A percentile compares a stretch with the other conserved stretches of the same genome.
Conservation (phyloP, 2,113 vertebrate genomes). For the Arvicanthis niloticus region DNA sequence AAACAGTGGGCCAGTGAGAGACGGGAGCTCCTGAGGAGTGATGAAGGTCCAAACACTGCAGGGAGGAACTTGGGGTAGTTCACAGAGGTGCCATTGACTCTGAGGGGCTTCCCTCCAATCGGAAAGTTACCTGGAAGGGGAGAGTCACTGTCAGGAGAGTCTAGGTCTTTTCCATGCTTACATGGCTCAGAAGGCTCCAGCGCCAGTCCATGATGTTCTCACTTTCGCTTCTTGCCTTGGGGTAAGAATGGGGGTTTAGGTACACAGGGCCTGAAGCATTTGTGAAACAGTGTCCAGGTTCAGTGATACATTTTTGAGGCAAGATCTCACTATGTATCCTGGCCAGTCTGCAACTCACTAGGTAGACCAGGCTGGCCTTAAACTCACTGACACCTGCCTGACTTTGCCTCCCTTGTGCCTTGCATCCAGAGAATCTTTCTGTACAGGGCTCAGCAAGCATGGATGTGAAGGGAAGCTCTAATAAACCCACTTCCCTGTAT, state of each 20-base stretch:
- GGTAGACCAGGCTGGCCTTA: not conserved
- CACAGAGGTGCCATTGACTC: not conserved
- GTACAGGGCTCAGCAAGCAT: not conserved
- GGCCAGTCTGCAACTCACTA: not conserved
- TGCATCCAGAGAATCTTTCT: not conserved
- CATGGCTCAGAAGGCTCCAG: not conserved
- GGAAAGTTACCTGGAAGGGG: not conserved
- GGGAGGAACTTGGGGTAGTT: not conserved
- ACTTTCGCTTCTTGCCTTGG: not conserved
- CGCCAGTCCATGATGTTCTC: not conserved
- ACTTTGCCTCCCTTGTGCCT: not conserved
- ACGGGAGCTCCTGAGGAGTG: not conserved
- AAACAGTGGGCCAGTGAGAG: not conserved
- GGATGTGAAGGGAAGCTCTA: not conserved
- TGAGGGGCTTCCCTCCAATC: not conserved
- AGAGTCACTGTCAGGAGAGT: not conserved
- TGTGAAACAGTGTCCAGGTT: not conserved
- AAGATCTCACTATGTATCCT: not conserved
- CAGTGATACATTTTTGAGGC: not conserved
- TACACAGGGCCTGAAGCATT: not conserved
- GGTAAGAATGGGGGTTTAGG: not conserved
- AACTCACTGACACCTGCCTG: not conserved
- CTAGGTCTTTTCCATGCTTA: not conserved
- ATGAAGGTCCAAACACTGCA: not conserved
- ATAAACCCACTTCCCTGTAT: not conserved